Evolutionary conservation across 2,113 vertebrate species (phyloP).

Genomic region (Numida meleagris): DNA sequence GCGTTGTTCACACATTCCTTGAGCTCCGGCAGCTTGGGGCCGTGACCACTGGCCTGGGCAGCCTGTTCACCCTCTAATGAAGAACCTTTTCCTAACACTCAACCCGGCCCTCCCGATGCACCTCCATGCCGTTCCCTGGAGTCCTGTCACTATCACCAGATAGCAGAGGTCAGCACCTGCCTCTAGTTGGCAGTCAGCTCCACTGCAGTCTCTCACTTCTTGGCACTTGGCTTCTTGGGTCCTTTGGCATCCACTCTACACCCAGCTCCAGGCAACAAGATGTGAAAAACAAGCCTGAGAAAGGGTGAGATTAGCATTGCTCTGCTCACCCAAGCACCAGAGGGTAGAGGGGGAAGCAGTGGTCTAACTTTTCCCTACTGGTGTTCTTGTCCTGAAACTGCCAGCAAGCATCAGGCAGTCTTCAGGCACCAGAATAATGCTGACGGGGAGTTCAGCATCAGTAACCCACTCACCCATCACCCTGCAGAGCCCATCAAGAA

Average conservation of each 20-base stretch:
- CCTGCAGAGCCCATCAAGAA: neutral
- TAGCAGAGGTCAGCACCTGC: neutral
- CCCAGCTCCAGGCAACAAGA: neutral
- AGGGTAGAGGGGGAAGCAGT: neutral
- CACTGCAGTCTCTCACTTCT: neutral
- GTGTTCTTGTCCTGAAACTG: neutral
- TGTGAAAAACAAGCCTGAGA: neutral
- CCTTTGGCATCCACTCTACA: neutral
- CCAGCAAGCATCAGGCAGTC: neutral
- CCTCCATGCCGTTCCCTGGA: neutral
- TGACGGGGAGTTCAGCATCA: neutral
- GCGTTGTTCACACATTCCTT: neutral
- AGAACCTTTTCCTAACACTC: neutral
- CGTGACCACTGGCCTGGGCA: neutral
- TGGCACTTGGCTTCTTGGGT: neutral
- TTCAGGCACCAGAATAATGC: neutral
- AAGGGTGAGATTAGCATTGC: neutral
- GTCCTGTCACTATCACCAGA: neutral
- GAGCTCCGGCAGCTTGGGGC: neutral
- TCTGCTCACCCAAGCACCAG: neutral
- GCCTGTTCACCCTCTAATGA: neutral
- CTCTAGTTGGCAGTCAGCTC: neutral
- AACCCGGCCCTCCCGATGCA: neutral
- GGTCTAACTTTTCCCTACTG: neutral
- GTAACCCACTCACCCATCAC: neutral